Evolutionary conservation across 2,113 vertebrate genomes (phyloP).

Genomic region (Pseudolaguvia tuberculata): DNA sequence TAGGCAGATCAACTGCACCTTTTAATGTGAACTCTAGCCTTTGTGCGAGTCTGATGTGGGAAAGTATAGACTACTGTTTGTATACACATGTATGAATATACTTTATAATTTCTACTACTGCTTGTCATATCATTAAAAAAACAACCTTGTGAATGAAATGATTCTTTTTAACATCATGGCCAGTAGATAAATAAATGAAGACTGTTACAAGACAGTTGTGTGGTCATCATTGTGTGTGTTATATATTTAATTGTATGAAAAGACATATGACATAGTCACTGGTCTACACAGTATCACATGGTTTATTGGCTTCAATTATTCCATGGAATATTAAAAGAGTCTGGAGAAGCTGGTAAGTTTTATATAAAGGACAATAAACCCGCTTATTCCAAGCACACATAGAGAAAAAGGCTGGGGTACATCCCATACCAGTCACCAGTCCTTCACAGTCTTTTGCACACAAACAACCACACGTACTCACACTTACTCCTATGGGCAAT

Average conservation of each 20-base stretch:
- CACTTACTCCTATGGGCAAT: no score
- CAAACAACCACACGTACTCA: no score
- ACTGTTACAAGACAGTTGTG: conserved; percentile 29
- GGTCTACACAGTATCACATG: not conserved
- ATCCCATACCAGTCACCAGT: no score
- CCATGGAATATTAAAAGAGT: not conserved
- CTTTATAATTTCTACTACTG: conserved; percentile 34
- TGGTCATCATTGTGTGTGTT: not conserved
- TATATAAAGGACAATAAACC: conserved; percentile 43
- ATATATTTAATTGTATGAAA: not conserved
- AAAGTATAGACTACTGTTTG: conserved; percentile 35
- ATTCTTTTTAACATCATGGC: conserved; percentile 30
- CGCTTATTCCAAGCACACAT: no score
- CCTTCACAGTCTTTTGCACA: no score
- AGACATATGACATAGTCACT: not conserved
- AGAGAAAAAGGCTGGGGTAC: no score
- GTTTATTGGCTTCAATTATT: not conserved
- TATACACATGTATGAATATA: conserved; percentile 35
- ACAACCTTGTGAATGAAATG: conserved; percentile 32
- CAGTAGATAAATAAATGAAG: conserved; percentile 38
- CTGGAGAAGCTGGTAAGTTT: not conserved
- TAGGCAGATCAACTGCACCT: conserved; percentile 17
- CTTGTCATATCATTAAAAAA: conserved; percentile 36
- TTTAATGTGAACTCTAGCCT: conserved; percentile 28
- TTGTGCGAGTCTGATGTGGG: conserved; percentile 20